Evolutionary conservation across 1,140 invertebrate species (phyloP).

Genomic region (Lordiphosa clarofinis): DNA sequence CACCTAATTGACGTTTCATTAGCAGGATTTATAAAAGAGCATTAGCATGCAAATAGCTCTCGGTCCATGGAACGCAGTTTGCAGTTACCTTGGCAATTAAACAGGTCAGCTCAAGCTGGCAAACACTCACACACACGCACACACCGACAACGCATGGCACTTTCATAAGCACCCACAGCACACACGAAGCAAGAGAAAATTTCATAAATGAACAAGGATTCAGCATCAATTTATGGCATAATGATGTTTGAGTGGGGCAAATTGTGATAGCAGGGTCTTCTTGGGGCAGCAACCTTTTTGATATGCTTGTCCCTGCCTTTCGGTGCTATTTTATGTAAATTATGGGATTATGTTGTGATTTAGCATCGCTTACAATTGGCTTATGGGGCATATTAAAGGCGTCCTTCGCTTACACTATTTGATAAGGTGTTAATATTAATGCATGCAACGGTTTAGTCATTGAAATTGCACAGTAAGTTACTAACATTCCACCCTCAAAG

Average conservation of each 20-base stretch:
- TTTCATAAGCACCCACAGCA: conserved; percentile 19
- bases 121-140: conserved; percentile 38
- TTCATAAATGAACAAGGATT: conserved; percentile 78
- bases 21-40: conserved; percentile 54
- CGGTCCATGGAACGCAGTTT: conserved; percentile 29
- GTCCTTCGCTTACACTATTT: conserved; percentile 16
- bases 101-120: conserved; percentile 36
- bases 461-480: conserved; percentile 27
- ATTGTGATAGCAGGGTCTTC: conserved; percentile 42
- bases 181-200: conserved; percentile 50
- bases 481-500: conserved; percentile 23
- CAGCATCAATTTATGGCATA: conserved; percentile 70
- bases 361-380: conserved; percentile 60
- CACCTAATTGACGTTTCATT: conserved; percentile 77
- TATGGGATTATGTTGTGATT: conserved; percentile 74
- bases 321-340: conserved; percentile 74
- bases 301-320: conserved; percentile 35
- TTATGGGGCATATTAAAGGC: conserved; percentile 41
- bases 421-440: conserved; percentile 45
- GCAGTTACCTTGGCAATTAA: conserved; percentile 57
- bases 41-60: conserved; percentile 52
- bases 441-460: conserved; percentile 15
- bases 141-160: conserved; percentile 27
- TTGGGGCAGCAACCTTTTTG: conserved; percentile 47
- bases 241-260: conserved; percentile 61